phyloP scores from a whole-genome alignment of 1,140 invertebrate species.

The Melanaphis sacchari region DNA sequence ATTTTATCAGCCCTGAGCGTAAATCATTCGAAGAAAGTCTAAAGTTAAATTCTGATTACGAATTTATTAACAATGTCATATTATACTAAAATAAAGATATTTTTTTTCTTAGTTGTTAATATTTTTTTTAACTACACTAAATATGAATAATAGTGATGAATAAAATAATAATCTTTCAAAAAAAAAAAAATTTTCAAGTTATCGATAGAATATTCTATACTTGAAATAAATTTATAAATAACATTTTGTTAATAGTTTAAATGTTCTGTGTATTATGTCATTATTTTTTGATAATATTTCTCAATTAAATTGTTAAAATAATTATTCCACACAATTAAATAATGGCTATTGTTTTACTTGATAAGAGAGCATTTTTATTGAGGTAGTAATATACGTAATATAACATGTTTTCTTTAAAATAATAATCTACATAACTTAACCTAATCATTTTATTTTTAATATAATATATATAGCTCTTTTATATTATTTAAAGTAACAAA shows the following conservation, averaged over 20 bases:
- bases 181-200: neutral
- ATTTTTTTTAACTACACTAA: neutral
- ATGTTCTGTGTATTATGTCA: neutral
- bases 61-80: neutral
- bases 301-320: neutral
- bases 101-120: too few species aligned
- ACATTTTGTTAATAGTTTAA: neutral
- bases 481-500: neutral
- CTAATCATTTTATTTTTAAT: neutral
- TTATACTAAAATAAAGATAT: too few species aligned
- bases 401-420: neutral
- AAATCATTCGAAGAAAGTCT: neutral
- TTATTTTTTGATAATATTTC: neutral
- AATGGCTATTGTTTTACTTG: neutral
- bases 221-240: neutral
- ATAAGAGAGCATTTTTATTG: neutral
- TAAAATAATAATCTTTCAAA: neutral
- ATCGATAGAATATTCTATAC: neutral
- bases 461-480: too few species aligned
- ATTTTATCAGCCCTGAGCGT: neutral
- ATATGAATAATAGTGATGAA: neutral
- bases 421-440: too few species aligned
- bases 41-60: neutral
- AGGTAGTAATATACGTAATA: neutral
- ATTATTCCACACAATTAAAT: neutral